Evolutionary conservation across 2,888 invertebrate species (phyloP).

Genomic region (Platycnemis pennipes): DNA sequence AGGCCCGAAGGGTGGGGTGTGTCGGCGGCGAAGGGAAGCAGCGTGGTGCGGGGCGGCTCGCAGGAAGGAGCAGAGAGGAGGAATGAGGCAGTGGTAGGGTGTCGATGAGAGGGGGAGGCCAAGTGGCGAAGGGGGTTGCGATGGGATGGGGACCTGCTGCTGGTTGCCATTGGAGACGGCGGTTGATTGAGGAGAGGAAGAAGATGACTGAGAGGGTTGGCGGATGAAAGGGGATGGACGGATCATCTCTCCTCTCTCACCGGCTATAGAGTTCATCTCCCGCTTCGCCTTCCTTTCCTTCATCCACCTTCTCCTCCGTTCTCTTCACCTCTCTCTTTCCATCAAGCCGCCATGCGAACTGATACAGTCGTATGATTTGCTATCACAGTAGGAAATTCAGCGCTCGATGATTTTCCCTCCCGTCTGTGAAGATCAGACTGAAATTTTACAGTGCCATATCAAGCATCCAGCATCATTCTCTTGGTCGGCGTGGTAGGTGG

Average conservation of each 20-base stretch:
- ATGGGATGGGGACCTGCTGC: background rate
- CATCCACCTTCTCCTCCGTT: background rate
- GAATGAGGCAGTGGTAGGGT: constrained; percentile 33
- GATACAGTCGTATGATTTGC: too few relatives aligned
- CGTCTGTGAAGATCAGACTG: background rate
- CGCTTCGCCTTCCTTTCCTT: background rate
- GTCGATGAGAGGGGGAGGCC: background rate
- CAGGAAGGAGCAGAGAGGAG: background rate
- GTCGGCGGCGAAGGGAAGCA: background rate
- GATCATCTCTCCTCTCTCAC: background rate
- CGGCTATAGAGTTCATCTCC: background rate
- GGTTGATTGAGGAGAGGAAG: constrained; percentile 41
- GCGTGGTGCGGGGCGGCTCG: background rate
- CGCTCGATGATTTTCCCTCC: background rate
- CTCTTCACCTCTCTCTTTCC: background rate
- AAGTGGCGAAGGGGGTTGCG: background rate
- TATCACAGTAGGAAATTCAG: too few relatives aligned
- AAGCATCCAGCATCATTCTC: background rate
- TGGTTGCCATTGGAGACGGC: constrained; percentile 62
- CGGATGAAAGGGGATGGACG: background rate
- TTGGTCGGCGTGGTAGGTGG: background rate
- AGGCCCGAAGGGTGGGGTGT: background rate
- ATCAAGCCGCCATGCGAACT: background rate
- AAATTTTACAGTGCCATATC: background rate
- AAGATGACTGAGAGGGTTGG: background rate